Base-by-base conservation (phyloP, 2,888 invertebrate genomes). In the Ectemnius lituratus region DNA sequence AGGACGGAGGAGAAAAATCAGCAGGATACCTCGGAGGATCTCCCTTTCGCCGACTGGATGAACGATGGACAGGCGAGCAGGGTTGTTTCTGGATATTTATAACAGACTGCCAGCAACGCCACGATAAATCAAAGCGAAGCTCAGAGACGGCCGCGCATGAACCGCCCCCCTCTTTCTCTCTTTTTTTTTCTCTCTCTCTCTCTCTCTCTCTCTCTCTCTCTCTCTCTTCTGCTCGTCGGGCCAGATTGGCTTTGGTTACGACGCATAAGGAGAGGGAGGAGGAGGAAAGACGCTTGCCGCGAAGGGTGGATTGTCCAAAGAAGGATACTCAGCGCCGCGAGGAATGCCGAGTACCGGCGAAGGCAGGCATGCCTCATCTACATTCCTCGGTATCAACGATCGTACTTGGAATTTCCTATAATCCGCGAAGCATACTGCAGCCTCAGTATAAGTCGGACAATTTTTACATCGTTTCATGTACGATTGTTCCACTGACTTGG, bases 41-140 rank as follows among this genome's bases (percentile, higher is more conserved):
- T 67, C 78, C 70, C 67, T 72, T 70, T 79, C 76, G 76, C 56
- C 67, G 73, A 71, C 70, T 60, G 66, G 74, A 73, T 83, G 80
- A 80, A 70, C 70, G 80, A 79, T 78, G 76, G 27, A 72, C 72
- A 46, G 61, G 23, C 68, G 52, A 57, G 65, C 65, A 73, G 67
- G 78, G 78, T 69, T 78, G 79, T 79, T 80, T 75, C 78, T 70
- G 78, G 81, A 86, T 88, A 87, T 88, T 85, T 86, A 87, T 87
- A 87, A 86, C 84, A 82, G 73, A 65, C 81, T 77, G 68, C 81
- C 76, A 82, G 79, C 76, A 82, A 78, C 79, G 67, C 66, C 68
- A 68, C 73, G 84, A 85, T 87, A 86, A 86, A 86, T 86, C 83
- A 87, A 84, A 76, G 74, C 73, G 60, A 56, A 47, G 70, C 47